Evolutionary conservation across 2,888 invertebrate species (phyloP), one percentile per base, ranked within the genome.

Genomic region (Trachelus stipa): DNA sequence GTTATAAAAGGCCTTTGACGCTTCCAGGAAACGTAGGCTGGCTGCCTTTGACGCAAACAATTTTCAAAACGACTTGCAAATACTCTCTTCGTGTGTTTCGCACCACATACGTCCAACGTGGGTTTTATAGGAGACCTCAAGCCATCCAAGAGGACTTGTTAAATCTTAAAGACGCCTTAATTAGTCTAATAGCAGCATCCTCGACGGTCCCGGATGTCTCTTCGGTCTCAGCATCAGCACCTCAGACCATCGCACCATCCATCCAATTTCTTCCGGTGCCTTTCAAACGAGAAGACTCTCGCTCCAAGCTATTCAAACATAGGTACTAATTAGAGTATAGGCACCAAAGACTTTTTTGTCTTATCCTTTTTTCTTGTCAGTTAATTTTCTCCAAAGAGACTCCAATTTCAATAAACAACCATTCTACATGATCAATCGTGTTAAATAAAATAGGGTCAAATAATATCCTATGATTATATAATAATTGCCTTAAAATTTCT

Each of bases 161-260:
- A 79, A 81, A 79, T 83, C 80, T 77, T 79, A 79, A 79, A 83
- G 75, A 80, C 79, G 75, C 77, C 83, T 87, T 87, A 88, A 88
- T 88, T 88, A 88, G 84, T 79, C 80, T 88, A 87, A 88, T 85
- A 87, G 86, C 84, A 82, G 84, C 85, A 83, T 86, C 84, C 82
- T 84, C 83, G 84, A 80, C 82, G 81, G 78, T 79, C 80, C 81
- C 81, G 34, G 31, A 12, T 73, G 33, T 69, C 68, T 31, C 68
- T 15, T 73, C 34, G 4, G 56, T 74, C 77, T 85, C 82, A 81
- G 82, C 85, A 82, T 75, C 81, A 81, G 33, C 68, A 37, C 75
- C 79, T 74, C 79, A 75, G 74, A 78, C 79, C 74, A 56, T 75
- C 75, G 76, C 78, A 81, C 79, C 68, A 69, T 73, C 74, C 85